phyloP scores from a whole-genome alignment of 2,113 vertebrate genomes.

The Rutilus rutilus region DNA sequence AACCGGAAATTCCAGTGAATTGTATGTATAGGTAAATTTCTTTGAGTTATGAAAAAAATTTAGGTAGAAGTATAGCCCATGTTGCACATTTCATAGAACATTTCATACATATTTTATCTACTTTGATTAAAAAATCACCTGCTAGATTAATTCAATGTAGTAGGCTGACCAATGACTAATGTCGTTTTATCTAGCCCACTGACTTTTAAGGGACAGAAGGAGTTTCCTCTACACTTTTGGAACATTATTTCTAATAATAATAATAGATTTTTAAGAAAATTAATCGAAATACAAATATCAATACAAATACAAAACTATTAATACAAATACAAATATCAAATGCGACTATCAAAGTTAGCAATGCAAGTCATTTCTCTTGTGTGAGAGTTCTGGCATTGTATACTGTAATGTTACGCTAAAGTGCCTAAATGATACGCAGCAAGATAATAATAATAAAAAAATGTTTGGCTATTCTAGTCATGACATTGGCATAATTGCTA shows the following conservation, averaged over 20 bases:
- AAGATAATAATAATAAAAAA: neutral
- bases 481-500: neutral
- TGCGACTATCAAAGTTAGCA: neutral
- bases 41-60: neutral
- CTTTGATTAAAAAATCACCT: neutral
- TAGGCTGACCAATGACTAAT: neutral
- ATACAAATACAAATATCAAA: neutral
- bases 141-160: neutral
- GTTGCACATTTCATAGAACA: neutral
- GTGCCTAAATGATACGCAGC: constrained; percentile 4
- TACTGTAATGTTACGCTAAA: constrained; percentile 1
- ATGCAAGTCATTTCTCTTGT: neutral
- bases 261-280: too few species aligned
- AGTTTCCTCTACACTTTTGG: neutral
- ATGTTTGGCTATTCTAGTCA: neutral
- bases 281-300: too few species aligned
- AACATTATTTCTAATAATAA: neutral
- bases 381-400: neutral
- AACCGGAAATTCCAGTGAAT: neutral
- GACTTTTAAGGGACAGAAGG: neutral
- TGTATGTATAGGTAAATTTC: neutral
- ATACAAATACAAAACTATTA: neutral
- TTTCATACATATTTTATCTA: neutral
- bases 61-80: neutral
- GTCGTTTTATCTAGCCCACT: neutral